A percentile compares a stretch with the other conserved stretches of the same genome.
Conservation (phyloP, 2,113 vertebrate genomes). For the Sylvia atricapilla region DNA sequence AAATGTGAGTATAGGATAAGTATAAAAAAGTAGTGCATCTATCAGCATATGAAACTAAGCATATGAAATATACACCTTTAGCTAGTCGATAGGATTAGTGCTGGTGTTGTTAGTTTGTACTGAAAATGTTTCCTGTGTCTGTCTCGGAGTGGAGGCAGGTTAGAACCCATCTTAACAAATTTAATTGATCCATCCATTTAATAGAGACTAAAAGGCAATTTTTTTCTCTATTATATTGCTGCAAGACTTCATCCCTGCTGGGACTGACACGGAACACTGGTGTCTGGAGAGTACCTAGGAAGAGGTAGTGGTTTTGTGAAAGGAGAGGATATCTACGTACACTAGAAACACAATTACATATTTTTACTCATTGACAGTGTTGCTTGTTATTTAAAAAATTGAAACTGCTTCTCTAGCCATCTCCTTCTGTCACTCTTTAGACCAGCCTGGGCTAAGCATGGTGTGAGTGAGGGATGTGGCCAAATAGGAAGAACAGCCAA, state of each 20-base stretch:
- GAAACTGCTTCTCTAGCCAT: not conserved
- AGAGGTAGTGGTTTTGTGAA: not conserved
- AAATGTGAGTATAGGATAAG: not conserved
- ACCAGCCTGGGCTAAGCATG: not conserved
- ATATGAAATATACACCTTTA: not conserved
- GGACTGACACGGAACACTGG: not conserved
- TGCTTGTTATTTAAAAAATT: not conserved
- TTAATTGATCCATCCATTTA: not conserved
- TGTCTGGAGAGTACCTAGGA: not conserved
- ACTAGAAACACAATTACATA: not conserved
- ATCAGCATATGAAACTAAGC: not conserved
- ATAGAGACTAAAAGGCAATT: rapidly evolving
- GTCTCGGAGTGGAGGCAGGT: not conserved
- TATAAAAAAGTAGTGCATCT: not conserved
- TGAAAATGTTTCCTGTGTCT: not conserved
- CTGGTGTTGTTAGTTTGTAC: not conserved
- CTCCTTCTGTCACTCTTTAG: not conserved
- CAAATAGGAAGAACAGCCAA: not conserved
- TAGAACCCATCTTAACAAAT: not conserved
- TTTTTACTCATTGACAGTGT: not conserved
- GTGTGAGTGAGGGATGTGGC: not conserved
- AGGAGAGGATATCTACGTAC: not conserved
- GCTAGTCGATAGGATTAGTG: not conserved
- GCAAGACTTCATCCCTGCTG: not conserved
- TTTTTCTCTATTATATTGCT: not conserved